Evolutionary conservation across 2,113 vertebrate genomes (phyloP).

Genomic region (Lathamus discolor): DNA sequence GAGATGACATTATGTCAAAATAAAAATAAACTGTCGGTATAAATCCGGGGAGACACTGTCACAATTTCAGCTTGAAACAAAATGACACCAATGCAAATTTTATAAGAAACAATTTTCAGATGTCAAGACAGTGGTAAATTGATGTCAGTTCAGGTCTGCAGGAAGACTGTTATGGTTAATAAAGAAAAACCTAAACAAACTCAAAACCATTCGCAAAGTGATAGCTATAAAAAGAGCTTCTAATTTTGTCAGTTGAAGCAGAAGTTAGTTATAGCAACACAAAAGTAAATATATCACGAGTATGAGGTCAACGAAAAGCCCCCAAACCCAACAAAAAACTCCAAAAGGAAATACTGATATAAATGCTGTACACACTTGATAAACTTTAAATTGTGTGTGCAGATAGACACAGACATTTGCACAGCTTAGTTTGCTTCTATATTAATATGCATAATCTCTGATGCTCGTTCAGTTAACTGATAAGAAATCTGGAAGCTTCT

Average conservation of each 20-base stretch:
- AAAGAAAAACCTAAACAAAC: slow-evolving; percentile 51
- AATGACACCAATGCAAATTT: slow-evolving; percentile 63
- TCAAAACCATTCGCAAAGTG: slow-evolving; percentile 7
- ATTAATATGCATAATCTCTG: background rate
- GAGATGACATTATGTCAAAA: slow-evolving; percentile 49
- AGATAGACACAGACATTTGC: background rate
- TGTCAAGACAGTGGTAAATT: slow-evolving; percentile 65
- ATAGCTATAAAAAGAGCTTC: background rate
- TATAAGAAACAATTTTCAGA: slow-evolving; percentile 64
- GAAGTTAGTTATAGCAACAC: background rate
- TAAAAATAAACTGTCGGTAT: slow-evolving; percentile 55
- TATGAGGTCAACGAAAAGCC: background rate
- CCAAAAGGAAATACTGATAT: background rate
- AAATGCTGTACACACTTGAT: background rate
- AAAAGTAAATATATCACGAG: background rate
- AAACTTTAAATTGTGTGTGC: background rate
- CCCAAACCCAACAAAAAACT: background rate
- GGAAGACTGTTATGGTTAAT: slow-evolving; percentile 30
- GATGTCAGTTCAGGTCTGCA: slow-evolving; percentile 54
- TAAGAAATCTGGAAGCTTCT: slow-evolving; percentile 25
- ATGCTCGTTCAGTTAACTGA: background rate
- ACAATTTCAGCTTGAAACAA: slow-evolving; percentile 59
- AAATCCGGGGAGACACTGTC: slow-evolving; percentile 55
- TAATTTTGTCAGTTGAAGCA: slow-evolving; percentile 6
- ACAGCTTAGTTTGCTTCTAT: background rate